Percentiles rank a stretch among this genome's conserved stretches.
phyloP scores from a whole-genome alignment of 2,113 vertebrate genomes.

The Microtus oregoni region DNA sequence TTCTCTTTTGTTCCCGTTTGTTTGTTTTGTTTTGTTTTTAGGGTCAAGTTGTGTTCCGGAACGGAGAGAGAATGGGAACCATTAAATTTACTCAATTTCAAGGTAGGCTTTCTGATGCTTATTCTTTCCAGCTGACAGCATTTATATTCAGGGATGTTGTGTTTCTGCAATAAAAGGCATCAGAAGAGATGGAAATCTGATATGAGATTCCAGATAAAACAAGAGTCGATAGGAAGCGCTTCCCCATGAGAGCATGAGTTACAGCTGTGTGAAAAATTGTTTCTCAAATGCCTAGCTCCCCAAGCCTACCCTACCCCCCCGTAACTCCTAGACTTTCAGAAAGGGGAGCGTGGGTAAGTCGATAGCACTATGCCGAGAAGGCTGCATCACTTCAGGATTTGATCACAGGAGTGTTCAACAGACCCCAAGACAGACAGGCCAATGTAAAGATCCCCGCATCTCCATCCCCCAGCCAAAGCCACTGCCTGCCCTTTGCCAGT shows the following conservation, averaged over 20 bases:
- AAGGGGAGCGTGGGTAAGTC: not conserved
- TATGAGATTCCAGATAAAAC: conserved; percentile 62
- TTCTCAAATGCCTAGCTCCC: not conserved
- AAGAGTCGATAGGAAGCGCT: conserved; percentile 30
- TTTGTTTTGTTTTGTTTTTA: conserved; percentile 85
- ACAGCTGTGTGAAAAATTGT: conserved; percentile 2
- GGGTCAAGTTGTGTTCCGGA: conserved; percentile 99
- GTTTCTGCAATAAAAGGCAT: conserved; percentile 47
- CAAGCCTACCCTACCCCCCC: not conserved
- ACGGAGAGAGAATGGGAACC: conserved; percentile 98
- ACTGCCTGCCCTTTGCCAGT: not conserved
- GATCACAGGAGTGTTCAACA: conserved; percentile 11
- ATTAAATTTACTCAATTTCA: conserved; percentile 99
- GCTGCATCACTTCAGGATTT: not conserved
- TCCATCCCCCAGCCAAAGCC: not conserved
- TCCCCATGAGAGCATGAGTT: conserved; percentile 32
- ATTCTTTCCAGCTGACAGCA: conserved; percentile 73
- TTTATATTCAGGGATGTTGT: conserved; percentile 37
- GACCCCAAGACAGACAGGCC: not conserved
- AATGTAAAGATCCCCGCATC: not conserved
- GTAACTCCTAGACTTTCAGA: not conserved
- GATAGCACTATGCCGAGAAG: not conserved
- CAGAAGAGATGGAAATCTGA: conserved; percentile 61
- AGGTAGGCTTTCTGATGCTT: conserved; percentile 89
- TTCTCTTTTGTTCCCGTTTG: conserved; percentile 82